Conservation (phyloP, 2,797 vertebrate species). For the Corythornis leucogaster region DNA sequence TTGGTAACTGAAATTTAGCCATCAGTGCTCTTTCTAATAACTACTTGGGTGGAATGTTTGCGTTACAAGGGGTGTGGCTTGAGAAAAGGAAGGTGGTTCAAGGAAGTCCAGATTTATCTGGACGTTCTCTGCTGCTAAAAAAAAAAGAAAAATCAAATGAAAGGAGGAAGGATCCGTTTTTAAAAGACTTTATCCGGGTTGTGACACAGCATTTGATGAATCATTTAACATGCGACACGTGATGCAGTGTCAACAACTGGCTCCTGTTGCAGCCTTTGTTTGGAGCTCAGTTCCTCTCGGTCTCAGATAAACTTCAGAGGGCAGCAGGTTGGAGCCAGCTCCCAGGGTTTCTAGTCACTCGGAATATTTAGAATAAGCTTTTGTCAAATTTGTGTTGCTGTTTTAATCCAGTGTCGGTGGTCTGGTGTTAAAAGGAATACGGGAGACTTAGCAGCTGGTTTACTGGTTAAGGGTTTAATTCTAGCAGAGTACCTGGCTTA, state of each 20-base stretch:
- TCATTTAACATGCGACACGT: slow-evolving; percentile 29
- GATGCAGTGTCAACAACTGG: slow-evolving; percentile 23
- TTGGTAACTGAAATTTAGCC: not conserved
- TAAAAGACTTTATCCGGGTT: slow-evolving; percentile 25
- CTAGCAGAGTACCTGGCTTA: not conserved
- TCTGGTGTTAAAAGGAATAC: not conserved
- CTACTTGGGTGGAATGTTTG: not conserved
- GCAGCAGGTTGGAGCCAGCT: not conserved
- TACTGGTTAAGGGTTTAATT: not conserved
- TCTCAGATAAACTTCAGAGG: slow-evolving; percentile 12
- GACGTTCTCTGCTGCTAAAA: not conserved
- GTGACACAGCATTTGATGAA: slow-evolving; percentile 63
- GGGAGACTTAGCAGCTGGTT: not conserved
- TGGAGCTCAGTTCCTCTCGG: not conserved
- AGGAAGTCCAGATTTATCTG: not conserved
- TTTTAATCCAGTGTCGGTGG: not conserved
- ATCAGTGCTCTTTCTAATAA: not conserved
- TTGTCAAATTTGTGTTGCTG: not conserved
- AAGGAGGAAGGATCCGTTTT: not conserved
- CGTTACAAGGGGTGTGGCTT: not conserved
- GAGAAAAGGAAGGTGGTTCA: not conserved
- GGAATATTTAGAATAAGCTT: not conserved
- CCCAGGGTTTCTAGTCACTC: not conserved
- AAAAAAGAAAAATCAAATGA: not conserved
- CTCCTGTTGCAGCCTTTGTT: slow-evolving; percentile 59